Percentiles rank a stretch among this genome's conserved stretches.
phyloP scores from a whole-genome alignment of 2,113 vertebrate species.

The Sigmodon hispidus region DNA sequence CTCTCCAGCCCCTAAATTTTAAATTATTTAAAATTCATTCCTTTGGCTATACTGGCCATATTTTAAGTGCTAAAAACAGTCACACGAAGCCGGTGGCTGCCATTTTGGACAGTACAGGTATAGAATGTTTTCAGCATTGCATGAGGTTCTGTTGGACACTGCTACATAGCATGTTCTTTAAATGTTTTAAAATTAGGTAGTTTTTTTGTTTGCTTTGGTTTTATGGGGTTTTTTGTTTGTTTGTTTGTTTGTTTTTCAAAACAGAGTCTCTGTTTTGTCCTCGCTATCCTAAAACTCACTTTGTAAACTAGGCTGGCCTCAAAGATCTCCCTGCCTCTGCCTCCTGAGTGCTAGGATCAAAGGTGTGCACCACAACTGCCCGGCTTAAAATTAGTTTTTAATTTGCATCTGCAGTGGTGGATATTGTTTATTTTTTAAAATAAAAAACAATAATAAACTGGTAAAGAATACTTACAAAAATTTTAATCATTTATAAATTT shows the following conservation, averaged over 20 bases:
- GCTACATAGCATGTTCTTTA: background rate
- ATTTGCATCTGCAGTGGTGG: background rate
- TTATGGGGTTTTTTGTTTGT: no score
- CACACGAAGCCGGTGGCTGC: background rate
- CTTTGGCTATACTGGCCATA: background rate
- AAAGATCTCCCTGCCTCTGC: no score
- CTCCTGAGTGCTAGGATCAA: no score
- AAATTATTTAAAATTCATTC: conserved; percentile 50
- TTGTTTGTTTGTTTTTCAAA: no score
- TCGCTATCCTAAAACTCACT: no score
- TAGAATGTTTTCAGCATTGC: background rate
- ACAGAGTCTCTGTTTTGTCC: no score
- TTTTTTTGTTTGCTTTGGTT: no score
- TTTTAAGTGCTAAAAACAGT: background rate
- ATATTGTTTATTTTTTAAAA: conserved; percentile 40
- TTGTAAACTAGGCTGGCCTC: no score
- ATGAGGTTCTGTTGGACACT: background rate
- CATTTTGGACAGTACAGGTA: background rate
- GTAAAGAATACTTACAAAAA: background rate
- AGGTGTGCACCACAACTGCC: no score
- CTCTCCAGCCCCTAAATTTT: conserved; percentile 6
- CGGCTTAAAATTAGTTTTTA: conserved; percentile 47
- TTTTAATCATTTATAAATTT: background rate
- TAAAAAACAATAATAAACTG: background rate
- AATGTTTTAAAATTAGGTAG: conserved; percentile 41